Base-by-base conservation (phyloP, 2,888 invertebrate species). In the Xanthia icteritia region DNA sequence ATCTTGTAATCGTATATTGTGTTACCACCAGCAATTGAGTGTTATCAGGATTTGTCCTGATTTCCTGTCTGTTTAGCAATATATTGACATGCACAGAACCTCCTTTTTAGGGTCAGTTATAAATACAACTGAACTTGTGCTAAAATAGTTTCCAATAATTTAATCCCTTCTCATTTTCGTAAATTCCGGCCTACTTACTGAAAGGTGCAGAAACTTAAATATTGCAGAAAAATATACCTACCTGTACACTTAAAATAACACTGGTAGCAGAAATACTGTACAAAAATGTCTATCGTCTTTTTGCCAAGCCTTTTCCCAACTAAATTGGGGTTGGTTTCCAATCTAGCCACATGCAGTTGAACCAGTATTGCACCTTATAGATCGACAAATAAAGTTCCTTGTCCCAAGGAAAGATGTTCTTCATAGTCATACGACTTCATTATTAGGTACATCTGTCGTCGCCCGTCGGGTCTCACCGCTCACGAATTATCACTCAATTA, bases 401-500 rank as follows among this genome's bases (percentile, higher is more conserved):
- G 61, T 85, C 88, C 76, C 36, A 56, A 31, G 17, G 67, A 60
- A 63, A 36, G 2, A 45, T 13, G 1, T 48, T 63, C 1, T 27
- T 70, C 67, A 69, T 77, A 36, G 73, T 5, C 76, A 71, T 6
- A 79, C 79, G 17, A 93, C 92, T 92, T 94, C 92, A 94, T 93
- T 93, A 93, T 58, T 77, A n/a, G n/a, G n/a, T n/a, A 77, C 85
- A 82, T 82, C 90, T 78, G 89, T 86, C 88, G 82, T 79, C 81
- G 82, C 89, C 88, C 91, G 93, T 92, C 91, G 91, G 93, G 92
- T 91, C 92, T 92, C 91, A 87, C 91, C 90, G 89, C 86, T 86
- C 79, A 92, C 91, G 90, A 93, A 90, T 94, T 95, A 95, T 94
- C 90, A 93, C 94, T 95, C 94, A 95, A 95, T 95, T 93, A 91